phyloP scores from a whole-genome alignment of 2,113 vertebrate species.

The Anseranas semipalmata region DNA sequence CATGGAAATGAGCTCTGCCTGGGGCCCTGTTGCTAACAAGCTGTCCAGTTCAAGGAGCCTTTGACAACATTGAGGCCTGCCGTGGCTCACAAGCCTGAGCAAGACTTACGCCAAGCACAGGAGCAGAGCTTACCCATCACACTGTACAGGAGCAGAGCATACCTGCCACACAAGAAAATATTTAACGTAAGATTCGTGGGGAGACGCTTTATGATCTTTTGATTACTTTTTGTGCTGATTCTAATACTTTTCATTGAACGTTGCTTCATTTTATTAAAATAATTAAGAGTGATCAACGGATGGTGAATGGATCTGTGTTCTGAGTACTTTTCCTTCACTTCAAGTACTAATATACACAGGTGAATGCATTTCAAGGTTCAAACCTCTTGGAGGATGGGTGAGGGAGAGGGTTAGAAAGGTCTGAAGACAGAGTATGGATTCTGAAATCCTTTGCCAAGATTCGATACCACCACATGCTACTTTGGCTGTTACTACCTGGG shows the following conservation, averaged over 20 bases:
- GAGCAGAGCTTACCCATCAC: too few relatives aligned
- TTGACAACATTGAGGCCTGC: too few relatives aligned
- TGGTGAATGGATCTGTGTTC: neutral
- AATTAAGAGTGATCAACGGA: neutral
- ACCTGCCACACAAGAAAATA: neutral
- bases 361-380: neutral
- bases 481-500: neutral
- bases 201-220: neutral
- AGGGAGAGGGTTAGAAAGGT: neutral
- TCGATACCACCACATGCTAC: neutral
- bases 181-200: neutral
- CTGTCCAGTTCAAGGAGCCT: too few relatives aligned
- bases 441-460: neutral
- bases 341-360: neutral
- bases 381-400: neutral
- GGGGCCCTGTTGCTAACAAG: too few relatives aligned
- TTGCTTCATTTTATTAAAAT: neutral
- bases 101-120: too few relatives aligned
- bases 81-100: too few relatives aligned
- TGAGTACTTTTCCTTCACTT: neutral
- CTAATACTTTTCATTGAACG: neutral
- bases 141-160: neutral
- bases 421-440: neutral
- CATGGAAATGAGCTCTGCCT: too few relatives aligned
- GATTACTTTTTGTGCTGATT: neutral